phyloP scores from a whole-genome alignment of 2,797 vertebrate genomes.

The Gallinago stenura region DNA sequence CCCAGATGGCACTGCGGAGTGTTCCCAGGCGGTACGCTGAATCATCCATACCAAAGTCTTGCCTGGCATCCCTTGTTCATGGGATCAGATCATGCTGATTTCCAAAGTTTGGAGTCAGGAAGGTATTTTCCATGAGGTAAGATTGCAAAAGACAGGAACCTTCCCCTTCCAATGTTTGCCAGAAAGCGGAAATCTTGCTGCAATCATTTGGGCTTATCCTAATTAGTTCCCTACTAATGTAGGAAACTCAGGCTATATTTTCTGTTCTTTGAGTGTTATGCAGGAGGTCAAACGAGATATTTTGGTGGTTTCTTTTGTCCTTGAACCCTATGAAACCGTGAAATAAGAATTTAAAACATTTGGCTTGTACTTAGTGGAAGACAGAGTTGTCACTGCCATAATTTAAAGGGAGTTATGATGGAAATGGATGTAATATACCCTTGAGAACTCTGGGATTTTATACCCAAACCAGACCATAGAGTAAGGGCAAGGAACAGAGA shows the following conservation, averaged over 20 bases:
- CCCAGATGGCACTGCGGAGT: background rate
- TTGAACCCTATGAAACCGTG: background rate
- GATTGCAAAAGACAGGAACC: background rate
- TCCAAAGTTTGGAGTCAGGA: background rate
- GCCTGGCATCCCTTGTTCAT: background rate
- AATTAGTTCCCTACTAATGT: background rate
- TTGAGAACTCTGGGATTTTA: background rate
- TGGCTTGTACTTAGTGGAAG: background rate
- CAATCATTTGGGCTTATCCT: background rate
- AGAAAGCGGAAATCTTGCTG: background rate
- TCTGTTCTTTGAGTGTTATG: background rate
- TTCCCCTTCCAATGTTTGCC: background rate
- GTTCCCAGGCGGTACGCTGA: background rate
- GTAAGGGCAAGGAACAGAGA: background rate
- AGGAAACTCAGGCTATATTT: background rate
- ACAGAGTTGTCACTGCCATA: background rate
- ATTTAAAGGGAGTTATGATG: background rate
- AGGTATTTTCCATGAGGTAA: background rate
- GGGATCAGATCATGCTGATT: background rate
- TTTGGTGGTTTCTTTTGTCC: background rate
- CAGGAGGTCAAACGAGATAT: background rate
- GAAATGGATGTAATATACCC: background rate
- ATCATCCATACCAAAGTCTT: background rate
- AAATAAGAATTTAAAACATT: conserved; percentile 10
- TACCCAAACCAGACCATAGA: background rate